phyloP scores from a whole-genome alignment of 2,113 vertebrate genomes.

The Struthio camelus region DNA sequence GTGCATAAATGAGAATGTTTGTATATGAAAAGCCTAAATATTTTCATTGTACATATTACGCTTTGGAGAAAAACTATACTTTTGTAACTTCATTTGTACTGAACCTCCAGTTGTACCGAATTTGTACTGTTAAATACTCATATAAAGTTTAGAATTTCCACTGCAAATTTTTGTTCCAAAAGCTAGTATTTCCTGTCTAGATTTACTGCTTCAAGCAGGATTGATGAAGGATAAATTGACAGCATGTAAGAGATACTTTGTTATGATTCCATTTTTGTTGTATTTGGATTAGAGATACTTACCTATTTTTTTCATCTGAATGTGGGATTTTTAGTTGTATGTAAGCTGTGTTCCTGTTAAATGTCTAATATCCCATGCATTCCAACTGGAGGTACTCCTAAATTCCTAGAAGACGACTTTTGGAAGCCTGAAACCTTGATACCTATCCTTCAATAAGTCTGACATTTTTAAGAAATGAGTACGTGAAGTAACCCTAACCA shows the following conservation, averaged over 20 bases:
- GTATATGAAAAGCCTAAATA: neutral
- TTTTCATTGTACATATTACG: neutral
- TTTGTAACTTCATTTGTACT: neutral
- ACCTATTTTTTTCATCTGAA: neutral
- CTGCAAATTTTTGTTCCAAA: neutral
- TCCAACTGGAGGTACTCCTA: neutral
- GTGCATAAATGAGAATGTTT: neutral
- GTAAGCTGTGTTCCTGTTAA: neutral
- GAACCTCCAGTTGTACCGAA: neutral
- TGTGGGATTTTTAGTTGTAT: neutral
- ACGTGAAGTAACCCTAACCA: neutral
- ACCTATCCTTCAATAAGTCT: neutral
- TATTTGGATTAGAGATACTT: neutral
- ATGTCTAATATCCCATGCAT: neutral
- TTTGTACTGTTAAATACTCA: neutral
- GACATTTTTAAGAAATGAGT: neutral
- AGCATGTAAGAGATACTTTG: neutral
- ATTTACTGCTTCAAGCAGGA: conserved; percentile 5
- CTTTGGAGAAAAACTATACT: neutral
- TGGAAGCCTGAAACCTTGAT: neutral
- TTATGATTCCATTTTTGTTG: neutral
- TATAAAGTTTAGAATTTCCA: too few species aligned
- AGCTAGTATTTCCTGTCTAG: neutral
- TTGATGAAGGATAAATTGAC: neutral
- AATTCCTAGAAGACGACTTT: neutral